Conservation (phyloP, 2,888 invertebrate genomes). For the Mactromeris polynyma region DNA sequence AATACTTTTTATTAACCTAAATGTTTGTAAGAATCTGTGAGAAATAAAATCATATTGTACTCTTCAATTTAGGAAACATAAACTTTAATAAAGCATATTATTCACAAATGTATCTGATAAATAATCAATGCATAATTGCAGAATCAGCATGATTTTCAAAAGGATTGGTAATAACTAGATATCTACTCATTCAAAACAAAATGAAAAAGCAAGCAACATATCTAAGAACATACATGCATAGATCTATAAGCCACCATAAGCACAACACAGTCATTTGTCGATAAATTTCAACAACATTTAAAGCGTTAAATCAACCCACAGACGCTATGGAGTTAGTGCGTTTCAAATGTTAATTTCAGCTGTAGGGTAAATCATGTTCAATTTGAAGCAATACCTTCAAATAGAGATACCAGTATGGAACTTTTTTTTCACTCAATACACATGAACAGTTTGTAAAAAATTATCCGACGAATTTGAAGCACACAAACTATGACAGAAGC, state of each 20-base stretch:
- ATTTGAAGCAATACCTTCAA: neutral
- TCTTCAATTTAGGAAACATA: neutral
- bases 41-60: neutral
- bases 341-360: constrained; percentile 5
- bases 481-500: constrained; percentile 3
- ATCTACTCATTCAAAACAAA: constrained; percentile 11
- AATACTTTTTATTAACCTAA: neutral
- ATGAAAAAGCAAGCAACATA: constrained; percentile 16
- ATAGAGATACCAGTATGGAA: neutral
- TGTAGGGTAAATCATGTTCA: neutral
- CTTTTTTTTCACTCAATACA: neutral
- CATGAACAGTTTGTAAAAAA: neutral
- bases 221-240: constrained; percentile 12
- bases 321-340: neutral
- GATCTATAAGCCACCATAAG: constrained; percentile 18
- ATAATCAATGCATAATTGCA: neutral
- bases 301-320: constrained; percentile 13
- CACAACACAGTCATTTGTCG: neutral
- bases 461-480: neutral
- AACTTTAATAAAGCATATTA: neutral
- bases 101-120: neutral
- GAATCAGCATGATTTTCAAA: neutral
- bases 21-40: neutral
- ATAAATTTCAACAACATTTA: constrained; percentile 3
- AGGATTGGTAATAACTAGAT: neutral